Percentiles rank a stretch among this genome's conserved stretches.
These are phyloP conservation scores for Axis porcinus DNA, from an alignment of 2,113 vertebrate species.

Conservation along the genomic window DNA sequence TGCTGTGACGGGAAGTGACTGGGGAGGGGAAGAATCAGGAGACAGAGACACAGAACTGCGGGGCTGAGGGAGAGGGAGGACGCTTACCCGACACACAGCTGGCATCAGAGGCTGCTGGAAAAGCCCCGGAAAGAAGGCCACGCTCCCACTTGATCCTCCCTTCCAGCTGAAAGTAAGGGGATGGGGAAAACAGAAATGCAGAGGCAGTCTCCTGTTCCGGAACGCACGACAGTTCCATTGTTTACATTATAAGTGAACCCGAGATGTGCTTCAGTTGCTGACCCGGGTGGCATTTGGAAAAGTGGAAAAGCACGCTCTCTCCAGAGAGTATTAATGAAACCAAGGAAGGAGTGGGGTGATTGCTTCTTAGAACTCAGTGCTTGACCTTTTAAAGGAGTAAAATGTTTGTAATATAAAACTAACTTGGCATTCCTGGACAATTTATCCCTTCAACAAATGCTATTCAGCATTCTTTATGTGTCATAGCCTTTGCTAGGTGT, in stretches of 20 bases:
- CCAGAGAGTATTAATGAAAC: conserved; percentile 23
- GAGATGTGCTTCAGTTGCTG: neutral
- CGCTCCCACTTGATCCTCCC: neutral
- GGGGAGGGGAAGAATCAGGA: neutral
- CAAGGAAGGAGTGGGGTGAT: neutral
- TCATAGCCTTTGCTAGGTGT: neutral
- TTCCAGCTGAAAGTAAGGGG: neutral
- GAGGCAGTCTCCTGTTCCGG: neutral
- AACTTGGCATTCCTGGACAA: neutral
- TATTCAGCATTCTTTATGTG: neutral
- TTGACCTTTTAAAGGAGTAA: conserved; percentile 5
- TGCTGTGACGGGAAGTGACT: conserved; percentile 44
- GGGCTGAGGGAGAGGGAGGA: neutral
- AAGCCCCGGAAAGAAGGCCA: neutral
- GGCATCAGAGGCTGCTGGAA: neutral
- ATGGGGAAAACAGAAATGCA: neutral
- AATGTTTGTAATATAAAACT: conserved; percentile 14
- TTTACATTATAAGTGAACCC: neutral
- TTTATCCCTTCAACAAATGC: conserved; percentile 20
- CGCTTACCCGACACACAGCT: neutral
- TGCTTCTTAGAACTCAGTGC: neutral
- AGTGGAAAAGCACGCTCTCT: neutral
- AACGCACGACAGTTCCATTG: neutral
- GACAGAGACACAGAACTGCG: neutral
- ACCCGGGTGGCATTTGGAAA: neutral